phyloP scores from a whole-genome alignment of 2,113 vertebrate species.

The Sorex fumeus region DNA sequence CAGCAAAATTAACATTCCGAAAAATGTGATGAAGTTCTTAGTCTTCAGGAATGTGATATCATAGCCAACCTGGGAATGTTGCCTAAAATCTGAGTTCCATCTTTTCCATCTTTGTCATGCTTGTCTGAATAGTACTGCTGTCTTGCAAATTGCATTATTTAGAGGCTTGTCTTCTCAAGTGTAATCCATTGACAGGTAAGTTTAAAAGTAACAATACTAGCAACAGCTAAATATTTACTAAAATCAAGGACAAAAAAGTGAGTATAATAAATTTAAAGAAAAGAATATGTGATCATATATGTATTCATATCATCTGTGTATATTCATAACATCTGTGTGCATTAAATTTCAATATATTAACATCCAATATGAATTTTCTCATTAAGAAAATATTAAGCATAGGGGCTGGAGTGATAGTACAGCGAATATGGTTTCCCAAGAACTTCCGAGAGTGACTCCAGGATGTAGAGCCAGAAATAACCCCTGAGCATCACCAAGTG shows the following conservation, averaged over 20 bases:
- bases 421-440: too few relatives aligned
- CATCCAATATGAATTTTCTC: constrained; percentile 34
- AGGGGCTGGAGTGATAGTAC: too few relatives aligned
- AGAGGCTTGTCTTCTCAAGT: constrained; percentile 50
- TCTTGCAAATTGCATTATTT: background rate
- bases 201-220: background rate
- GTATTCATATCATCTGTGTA: too few relatives aligned
- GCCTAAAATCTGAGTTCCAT: constrained; percentile 14
- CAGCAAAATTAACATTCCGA: constrained; percentile 42
- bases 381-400: background rate
- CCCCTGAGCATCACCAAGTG: too few relatives aligned
- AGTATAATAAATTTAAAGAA: background rate
- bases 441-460: too few relatives aligned
- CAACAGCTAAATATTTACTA: background rate
- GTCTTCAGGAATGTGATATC: constrained; percentile 52
- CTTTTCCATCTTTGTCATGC: background rate
- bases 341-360: background rate
- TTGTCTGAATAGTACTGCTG: background rate
- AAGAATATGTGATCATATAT: background rate
- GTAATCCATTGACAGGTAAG: constrained; percentile 22
- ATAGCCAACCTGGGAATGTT: constrained; percentile 35
- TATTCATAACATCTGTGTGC: background rate
- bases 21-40: constrained; percentile 60
- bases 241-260: constrained; percentile 54
- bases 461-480: too few relatives aligned